A percentile compares a stretch with the other conserved stretches of the same genome.
These are phyloP conservation scores for Acanthosepion esculentum DNA, from an alignment of 2,888 invertebrate species.

Conservation along the genomic window DNA sequence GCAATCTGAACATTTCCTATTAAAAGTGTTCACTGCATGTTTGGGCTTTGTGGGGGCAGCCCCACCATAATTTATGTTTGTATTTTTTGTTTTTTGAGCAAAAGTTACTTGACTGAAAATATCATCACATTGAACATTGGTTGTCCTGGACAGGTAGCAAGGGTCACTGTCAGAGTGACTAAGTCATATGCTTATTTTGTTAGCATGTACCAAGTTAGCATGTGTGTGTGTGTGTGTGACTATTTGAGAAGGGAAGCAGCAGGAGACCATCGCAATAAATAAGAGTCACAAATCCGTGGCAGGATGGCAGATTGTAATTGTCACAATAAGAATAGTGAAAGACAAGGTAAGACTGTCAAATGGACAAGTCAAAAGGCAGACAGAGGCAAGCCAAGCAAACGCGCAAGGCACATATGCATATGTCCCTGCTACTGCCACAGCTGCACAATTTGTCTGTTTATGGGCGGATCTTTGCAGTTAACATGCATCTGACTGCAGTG, in stretches of 20 bases:
- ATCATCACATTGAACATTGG: constrained; percentile 18
- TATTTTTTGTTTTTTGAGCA: neutral
- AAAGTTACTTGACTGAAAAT: neutral
- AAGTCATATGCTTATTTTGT: too few species aligned
- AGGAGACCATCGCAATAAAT: constrained; percentile 18
- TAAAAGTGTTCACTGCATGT: neutral
- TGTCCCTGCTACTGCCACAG: neutral
- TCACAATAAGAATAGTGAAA: constrained; percentile 39
- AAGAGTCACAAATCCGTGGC: neutral
- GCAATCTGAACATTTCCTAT: neutral
- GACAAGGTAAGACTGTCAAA: constrained; percentile 46
- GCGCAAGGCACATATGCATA: neutral
- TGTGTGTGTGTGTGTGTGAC: neutral
- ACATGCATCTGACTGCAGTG: constrained; percentile 2
- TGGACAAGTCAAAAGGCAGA: constrained; percentile 40
- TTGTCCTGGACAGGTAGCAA: neutral
- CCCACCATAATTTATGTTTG: neutral
- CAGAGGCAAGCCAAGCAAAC: constrained; percentile 46
- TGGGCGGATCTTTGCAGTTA: neutral
- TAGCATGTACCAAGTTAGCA: neutral
- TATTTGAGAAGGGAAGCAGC: neutral
- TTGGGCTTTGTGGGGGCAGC: neutral
- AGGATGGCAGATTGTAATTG: constrained; percentile 35
- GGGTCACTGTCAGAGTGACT: neutral
- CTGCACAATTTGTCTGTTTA: neutral